phyloP scores from a whole-genome alignment of 2,797 vertebrate species.

The Amniataba percoides region DNA sequence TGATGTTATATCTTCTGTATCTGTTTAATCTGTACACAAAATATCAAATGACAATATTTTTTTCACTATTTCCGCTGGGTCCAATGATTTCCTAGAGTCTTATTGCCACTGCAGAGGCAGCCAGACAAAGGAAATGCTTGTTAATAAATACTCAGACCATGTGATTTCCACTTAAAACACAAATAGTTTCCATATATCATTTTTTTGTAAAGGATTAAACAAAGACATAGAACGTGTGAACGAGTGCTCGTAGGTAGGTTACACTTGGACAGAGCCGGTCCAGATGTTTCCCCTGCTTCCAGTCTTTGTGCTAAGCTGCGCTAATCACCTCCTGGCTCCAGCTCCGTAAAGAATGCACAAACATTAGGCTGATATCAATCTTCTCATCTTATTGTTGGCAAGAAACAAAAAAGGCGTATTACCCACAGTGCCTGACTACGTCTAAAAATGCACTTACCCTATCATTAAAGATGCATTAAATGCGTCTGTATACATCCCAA shows the following conservation, averaged over 20 bases:
- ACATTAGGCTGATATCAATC: neutral
- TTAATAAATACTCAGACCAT: neutral
- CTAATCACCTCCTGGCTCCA: neutral
- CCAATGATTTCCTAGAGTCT: neutral
- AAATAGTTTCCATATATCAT: neutral
- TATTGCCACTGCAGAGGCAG: neutral
- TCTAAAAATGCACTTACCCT: too few species aligned
- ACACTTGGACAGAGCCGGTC: neutral
- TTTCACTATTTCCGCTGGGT: neutral
- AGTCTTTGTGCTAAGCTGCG: neutral
- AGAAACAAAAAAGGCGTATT: neutral
- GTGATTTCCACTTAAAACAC: neutral
- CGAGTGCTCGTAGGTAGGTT: neutral
- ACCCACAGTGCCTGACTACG: neutral
- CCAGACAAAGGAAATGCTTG: neutral
- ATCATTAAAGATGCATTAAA: neutral
- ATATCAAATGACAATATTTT: neutral
- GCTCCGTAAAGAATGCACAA: neutral
- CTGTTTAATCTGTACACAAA: conserved; percentile 1
- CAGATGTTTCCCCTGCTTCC: neutral
- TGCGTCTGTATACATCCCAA: neutral
- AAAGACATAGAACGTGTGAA: neutral
- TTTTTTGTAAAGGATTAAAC: neutral
- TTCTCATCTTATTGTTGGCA: neutral
- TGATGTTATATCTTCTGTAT: too few species aligned